phyloP scores from a whole-genome alignment of 2,888 invertebrate species.

The Eudemis profundana region DNA sequence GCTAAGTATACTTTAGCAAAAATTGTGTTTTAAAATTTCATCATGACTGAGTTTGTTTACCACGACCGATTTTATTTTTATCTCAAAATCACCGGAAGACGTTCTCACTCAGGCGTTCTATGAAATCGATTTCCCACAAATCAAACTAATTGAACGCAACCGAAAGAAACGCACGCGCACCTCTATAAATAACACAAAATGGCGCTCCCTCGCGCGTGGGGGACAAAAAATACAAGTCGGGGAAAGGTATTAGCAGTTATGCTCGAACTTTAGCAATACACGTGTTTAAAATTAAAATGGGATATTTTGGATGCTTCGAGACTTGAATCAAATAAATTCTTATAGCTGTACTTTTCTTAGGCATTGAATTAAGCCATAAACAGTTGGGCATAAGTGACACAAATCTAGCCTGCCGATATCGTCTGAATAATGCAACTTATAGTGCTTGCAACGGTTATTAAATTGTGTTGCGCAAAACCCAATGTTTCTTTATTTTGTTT shows the following conservation, averaged over 20 bases:
- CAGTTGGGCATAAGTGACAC: no score
- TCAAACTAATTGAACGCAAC: conserved; percentile 77
- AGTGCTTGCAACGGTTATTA: no score
- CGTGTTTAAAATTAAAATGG: conserved; percentile 45
- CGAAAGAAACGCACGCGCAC: conserved; percentile 59
- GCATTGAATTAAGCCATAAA: no score
- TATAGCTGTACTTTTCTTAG: background rate
- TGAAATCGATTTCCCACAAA: conserved; percentile 72
- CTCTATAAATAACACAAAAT: conserved; percentile 71
- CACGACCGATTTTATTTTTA: conserved; percentile 18
- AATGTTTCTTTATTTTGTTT: no score
- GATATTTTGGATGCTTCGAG: conserved; percentile 8
- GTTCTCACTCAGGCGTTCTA: conserved; percentile 51
- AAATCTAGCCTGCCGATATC: no score
- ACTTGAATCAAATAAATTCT: background rate
- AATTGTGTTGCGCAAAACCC: no score
- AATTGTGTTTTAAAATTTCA: background rate
- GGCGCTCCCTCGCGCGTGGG: conserved; percentile 63
- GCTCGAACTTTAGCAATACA: conserved; percentile 46
- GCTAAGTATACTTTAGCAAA: no score
- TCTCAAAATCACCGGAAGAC: conserved; percentile 32
- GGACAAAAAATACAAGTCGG: conserved; percentile 58
- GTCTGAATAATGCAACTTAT: no score
- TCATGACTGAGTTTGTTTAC: background rate
- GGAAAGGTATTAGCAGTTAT: conserved; percentile 64